Conservation (phyloP, 1,140 invertebrate species). For the Drosophila paulistorum region DNA sequence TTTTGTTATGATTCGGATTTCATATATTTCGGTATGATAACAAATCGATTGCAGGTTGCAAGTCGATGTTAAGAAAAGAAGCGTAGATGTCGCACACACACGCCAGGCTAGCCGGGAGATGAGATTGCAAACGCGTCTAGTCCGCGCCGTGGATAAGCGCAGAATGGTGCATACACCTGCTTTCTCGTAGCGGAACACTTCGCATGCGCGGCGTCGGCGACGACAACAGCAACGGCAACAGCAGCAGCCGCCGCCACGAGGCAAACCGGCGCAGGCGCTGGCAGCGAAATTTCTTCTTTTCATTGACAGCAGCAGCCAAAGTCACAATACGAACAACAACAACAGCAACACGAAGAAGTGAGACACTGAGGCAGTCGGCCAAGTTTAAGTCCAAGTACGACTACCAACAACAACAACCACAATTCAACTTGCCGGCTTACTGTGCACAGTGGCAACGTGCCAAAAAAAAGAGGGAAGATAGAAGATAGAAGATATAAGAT, state of each 20-base stretch:
- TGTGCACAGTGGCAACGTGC: not conserved
- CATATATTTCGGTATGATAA: not conserved
- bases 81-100: slow-evolving; percentile 6
- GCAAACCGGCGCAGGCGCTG: slow-evolving; percentile 24
- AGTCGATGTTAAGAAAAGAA: no score
- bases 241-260: slow-evolving; percentile 24
- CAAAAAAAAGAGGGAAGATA: not conserved
- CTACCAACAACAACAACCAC: slow-evolving; percentile 18
- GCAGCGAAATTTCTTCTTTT: slow-evolving; percentile 75
- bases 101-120: slow-evolving; percentile 33
- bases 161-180: slow-evolving; percentile 83
- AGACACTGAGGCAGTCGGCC: slow-evolving; percentile 57
- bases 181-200: slow-evolving; percentile 83
- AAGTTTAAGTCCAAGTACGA: slow-evolving; percentile 27
- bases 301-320: slow-evolving; percentile 48
- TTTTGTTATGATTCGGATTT: slow-evolving; percentile 20
- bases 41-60: no score
- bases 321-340: slow-evolving; percentile 7
- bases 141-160: slow-evolving; percentile 82
- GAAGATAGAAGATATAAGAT: no score
- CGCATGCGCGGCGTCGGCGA: slow-evolving; percentile 73
- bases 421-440: slow-evolving; percentile 27
- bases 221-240: slow-evolving; percentile 12
- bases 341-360: slow-evolving; percentile 31
- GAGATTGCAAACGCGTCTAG: slow-evolving; percentile 75